phyloP scores from a whole-genome alignment of 1,140 invertebrate species.

The Camponotus vicinus region DNA sequence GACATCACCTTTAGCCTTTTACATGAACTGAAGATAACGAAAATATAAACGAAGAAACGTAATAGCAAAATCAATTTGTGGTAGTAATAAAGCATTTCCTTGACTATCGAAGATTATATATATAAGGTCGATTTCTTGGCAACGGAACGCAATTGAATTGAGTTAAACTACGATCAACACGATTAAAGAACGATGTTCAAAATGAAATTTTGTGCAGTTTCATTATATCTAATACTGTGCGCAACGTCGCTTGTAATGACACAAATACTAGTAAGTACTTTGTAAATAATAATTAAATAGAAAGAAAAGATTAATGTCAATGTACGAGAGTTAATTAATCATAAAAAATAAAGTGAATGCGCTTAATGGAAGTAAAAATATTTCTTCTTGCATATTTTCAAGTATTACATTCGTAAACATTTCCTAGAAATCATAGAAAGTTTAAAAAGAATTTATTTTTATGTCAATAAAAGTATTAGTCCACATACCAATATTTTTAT shows the following conservation, averaged over 20 bases:
- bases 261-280: conserved; percentile 48
- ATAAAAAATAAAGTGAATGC: neutral
- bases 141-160: conserved; percentile 13
- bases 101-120: conserved; percentile 30
- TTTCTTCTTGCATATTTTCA: neutral
- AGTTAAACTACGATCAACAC: conserved; percentile 31
- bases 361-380: neutral
- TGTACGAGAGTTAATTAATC: neutral
- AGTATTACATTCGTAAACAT: neutral
- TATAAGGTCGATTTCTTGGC: conserved; percentile 61
- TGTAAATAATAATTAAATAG: neutral
- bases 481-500: too few relatives aligned
- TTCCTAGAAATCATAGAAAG: too few relatives aligned
- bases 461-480: too few relatives aligned
- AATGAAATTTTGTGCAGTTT: conserved; percentile 38
- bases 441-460: too few relatives aligned
- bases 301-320: conserved; percentile 10
- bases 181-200: conserved; percentile 28
- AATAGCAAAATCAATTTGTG: conserved; percentile 19
- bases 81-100: conserved; percentile 52
- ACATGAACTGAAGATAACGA: conserved; percentile 40
- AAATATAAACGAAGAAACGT: neutral
- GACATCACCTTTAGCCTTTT: conserved; percentile 32
- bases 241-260: neutral
- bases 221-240: conserved; percentile 39